Base-by-base conservation (phyloP, 2,797 vertebrate species). In the Paedocypris micromegethes region DNA sequence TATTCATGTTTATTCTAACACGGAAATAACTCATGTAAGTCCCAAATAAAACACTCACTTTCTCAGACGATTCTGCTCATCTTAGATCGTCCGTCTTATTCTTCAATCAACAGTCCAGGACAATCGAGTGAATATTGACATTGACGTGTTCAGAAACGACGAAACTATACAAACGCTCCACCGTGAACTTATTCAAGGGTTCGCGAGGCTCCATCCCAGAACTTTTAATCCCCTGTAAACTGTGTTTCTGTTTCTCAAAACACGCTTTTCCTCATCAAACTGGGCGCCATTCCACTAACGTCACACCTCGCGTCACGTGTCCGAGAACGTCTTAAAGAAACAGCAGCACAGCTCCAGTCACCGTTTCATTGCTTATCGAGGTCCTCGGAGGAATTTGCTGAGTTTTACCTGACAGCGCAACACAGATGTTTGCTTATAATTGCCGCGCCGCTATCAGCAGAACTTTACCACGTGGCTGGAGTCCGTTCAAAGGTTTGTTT, bases 401-500 rank as follows among this genome's bases (percentile, higher is more conserved):
- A 2, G 49, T 7, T 63, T 8, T 2, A 39, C 49, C 8, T 40
- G 23, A 3, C 5, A 3, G 3, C 9, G 3, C 23, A 3, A 63
- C 50, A 41, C 4, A 5, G 9, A 44, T 4, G 50, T 45, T 9
- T 51, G 9, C 9, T 5, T 45, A 39, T 4, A 7, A 40, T 45
- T 7, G 5, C 4, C 4, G 23, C 46, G 23, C 46, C 3, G 4
- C 23, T n/a, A 40, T 50, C 46, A 70, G 9, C 6, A 8, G 9
- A 51, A 56, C 68, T 57, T 63, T 57, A 57, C 57, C 53, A 63
- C 4, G 23, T 40, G 0, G 9, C 1, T 3, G 38, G 6, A 6
- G 40, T 9, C 53, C 3, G 60, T 39, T 45, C 60, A 70, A 70
- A 64, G 60, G 53, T 71, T 77, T 84, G 79, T 85, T 85, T 77